These are phyloP conservation scores for Furcula furcula DNA, from an alignment of 2,888 invertebrate species.

Conservation along the genomic window DNA sequence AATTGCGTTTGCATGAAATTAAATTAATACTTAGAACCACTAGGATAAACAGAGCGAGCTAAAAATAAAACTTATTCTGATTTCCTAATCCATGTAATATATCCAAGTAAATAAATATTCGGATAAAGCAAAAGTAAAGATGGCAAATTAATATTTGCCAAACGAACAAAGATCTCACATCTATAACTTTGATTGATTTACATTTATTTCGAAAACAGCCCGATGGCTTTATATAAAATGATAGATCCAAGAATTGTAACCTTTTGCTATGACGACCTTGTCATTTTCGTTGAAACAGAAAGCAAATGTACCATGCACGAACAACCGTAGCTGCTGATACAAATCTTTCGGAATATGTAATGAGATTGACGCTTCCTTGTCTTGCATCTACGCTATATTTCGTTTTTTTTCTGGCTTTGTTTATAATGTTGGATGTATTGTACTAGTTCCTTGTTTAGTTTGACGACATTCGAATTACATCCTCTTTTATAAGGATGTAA, in stretches of 20 bases:
- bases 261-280: conserved; percentile 38
- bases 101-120: no score
- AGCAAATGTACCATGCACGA: conserved; percentile 32
- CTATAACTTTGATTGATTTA: conserved; percentile 8
- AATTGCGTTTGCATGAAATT: no score
- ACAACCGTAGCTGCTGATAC: conserved; percentile 27
- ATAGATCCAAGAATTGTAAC: conserved; percentile 31
- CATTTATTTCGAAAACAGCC: conserved; percentile 9
- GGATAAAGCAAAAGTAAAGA: no score
- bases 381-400: conserved; percentile 15
- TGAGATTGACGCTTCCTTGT: conserved; percentile 30
- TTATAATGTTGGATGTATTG: conserved; percentile 11
- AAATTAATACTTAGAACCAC: no score
- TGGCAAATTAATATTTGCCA: no score
- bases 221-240: conserved; percentile 2
- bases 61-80: no score
- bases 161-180: no score
- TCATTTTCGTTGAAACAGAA: conserved; percentile 38
- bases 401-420: conserved; percentile 14
- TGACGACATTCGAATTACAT: not conserved
- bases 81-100: no score
- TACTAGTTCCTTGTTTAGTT: conserved; percentile 15
- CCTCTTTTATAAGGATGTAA: conserved; percentile 7
- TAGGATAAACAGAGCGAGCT: no score
- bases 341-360: conserved; percentile 31